Conservation (phyloP, 2,888 invertebrate species). For the Taenaris catops region DNA sequence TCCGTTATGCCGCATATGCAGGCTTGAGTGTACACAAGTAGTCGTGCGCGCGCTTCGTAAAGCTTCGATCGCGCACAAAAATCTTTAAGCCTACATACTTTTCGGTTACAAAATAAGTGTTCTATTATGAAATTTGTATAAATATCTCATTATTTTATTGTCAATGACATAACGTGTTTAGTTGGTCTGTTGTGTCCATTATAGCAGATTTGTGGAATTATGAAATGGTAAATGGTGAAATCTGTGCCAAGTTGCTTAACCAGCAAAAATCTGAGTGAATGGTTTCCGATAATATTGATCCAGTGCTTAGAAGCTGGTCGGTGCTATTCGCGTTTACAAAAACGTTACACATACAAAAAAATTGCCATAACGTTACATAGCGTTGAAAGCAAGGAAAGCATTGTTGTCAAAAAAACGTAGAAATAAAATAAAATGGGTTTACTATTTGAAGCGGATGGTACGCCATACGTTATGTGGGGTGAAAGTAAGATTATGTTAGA, state of each 20-base stretch:
- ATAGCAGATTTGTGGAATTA: constrained; percentile 1
- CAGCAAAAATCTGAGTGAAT: constrained; percentile 41
- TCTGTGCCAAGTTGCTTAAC: constrained; percentile 25
- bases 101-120: neutral
- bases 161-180: constrained; percentile 3
- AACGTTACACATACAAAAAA: neutral
- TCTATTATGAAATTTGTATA: neutral
- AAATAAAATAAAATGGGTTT: constrained; percentile 50
- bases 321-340: constrained; percentile 4
- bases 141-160: neutral
- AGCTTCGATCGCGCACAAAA: constrained; percentile 4
- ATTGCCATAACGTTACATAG: neutral
- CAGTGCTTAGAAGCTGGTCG: constrained; percentile 23
- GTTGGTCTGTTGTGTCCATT: neutral
- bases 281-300: constrained; percentile 24
- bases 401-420: neutral
- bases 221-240: constrained; percentile 18
- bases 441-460: constrained; percentile 72
- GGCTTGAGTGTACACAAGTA: constrained; percentile 22
- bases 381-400: neutral
- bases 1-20: constrained; percentile 22
- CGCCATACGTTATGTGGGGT: constrained; percentile 83
- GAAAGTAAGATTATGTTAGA: constrained; percentile 81
- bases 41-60: constrained; percentile 22
- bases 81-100: neutral